These are phyloP conservation scores for Erebia aethiops DNA, from an alignment of 2,888 invertebrate species.

Conservation along the genomic window DNA sequence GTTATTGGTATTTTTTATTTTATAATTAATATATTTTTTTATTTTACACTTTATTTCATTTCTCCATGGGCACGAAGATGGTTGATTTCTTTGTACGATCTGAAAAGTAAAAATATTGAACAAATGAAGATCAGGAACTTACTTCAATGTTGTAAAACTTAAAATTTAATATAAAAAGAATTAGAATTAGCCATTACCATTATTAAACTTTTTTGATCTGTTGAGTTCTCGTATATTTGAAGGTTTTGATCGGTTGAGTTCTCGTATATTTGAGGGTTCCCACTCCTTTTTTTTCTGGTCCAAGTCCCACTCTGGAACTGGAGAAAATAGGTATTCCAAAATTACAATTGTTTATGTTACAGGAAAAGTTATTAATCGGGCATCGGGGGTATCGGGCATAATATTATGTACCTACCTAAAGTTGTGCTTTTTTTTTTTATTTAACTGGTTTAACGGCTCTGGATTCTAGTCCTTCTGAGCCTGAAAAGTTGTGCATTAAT, in stretches of 20 bases:
- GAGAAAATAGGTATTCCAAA: slow-evolving; percentile 36
- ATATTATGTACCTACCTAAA: no score
- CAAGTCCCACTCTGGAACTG: slow-evolving; percentile 44
- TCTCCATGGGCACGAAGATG: slow-evolving; percentile 61
- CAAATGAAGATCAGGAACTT: no score
- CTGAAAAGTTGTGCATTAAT: no score
- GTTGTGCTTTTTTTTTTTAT: no score
- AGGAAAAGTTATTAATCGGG: no score
- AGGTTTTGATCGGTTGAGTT: slow-evolving; percentile 43
- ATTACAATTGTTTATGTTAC: neutral
- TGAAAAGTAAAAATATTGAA: slow-evolving; percentile 41
- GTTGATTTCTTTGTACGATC: slow-evolving; percentile 47
- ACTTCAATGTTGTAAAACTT: no score
- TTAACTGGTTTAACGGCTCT: no score
- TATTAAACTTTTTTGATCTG: slow-evolving; percentile 46
- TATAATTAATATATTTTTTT: slow-evolving; percentile 26
- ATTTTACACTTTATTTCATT: slow-evolving; percentile 38
- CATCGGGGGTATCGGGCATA: no score
- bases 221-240: slow-evolving; percentile 34
- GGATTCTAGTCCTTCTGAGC: no score
- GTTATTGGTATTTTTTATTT: neutral
- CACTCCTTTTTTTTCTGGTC: slow-evolving; percentile 1
- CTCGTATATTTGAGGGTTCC: slow-evolving; percentile 32
- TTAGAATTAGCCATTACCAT: slow-evolving; percentile 40
- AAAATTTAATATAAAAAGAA: no score